Conservation (phyloP, 2,797 vertebrate genomes). For the Thaleichthys pacificus region DNA sequence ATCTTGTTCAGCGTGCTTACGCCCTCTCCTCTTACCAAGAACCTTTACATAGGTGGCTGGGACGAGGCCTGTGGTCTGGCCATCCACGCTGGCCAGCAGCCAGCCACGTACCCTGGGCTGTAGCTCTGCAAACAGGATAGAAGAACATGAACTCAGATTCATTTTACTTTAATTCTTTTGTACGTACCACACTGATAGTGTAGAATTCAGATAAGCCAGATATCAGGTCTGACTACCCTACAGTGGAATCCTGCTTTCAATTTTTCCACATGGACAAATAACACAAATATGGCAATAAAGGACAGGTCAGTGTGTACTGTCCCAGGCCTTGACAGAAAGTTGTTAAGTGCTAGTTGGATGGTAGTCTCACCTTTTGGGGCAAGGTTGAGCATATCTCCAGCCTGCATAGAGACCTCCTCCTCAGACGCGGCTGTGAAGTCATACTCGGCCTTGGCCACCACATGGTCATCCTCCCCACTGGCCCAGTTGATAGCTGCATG, state of each 20-base stretch:
- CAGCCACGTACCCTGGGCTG: slow-evolving; percentile 93
- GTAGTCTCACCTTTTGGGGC: slow-evolving; percentile 89
- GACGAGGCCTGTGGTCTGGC: slow-evolving; percentile 88
- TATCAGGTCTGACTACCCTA: background rate
- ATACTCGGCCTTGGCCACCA: slow-evolving; percentile 93
- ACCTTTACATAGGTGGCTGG: slow-evolving; percentile 95
- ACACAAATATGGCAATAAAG: too few relatives aligned
- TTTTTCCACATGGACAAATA: too few relatives aligned
- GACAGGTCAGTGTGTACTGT: background rate
- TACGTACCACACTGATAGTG: background rate
- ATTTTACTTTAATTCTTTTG: background rate
- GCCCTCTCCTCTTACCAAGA: slow-evolving; percentile 90
- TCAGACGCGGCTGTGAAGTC: slow-evolving; percentile 89
- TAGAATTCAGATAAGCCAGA: background rate
- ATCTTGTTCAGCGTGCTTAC: slow-evolving; percentile 76
- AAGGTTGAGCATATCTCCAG: slow-evolving; percentile 92
- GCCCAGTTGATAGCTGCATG: slow-evolving; percentile 84
- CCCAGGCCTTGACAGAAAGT: too few relatives aligned
- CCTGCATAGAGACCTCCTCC: slow-evolving; percentile 90
- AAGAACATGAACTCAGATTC: slow-evolving; percentile 6
- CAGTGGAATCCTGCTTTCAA: too few relatives aligned
- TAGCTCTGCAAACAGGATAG: slow-evolving; percentile 77
- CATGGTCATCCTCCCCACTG: slow-evolving; percentile 91
- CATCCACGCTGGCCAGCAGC: slow-evolving; percentile 91
- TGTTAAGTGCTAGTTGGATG: too few relatives aligned